Conservation (phyloP, 2,888 invertebrate species). For the Platynereis dumerilii region DNA sequence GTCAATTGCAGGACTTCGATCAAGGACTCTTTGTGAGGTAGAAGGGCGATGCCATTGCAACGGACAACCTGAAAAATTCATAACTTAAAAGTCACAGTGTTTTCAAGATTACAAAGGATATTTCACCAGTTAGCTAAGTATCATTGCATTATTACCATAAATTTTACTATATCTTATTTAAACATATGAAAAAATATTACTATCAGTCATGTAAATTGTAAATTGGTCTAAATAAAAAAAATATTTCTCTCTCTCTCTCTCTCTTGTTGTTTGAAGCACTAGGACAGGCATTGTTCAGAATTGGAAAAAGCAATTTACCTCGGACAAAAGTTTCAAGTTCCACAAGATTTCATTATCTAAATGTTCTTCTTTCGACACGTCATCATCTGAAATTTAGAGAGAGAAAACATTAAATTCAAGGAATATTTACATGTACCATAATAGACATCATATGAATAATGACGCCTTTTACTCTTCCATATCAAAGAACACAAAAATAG, state of each 20-base stretch:
- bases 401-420: background rate
- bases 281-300: constrained; percentile 22
- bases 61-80: constrained; percentile 69
- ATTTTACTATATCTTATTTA: no score
- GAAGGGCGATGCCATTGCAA: constrained; percentile 71
- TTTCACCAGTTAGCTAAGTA: no score
- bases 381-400: constrained; percentile 58
- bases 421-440: no score
- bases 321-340: constrained; percentile 76
- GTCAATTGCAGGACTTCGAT: constrained; percentile 74
- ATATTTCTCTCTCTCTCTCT: no score
- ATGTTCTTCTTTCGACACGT: constrained; percentile 76
- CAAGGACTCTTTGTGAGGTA: constrained; percentile 73
- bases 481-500: no score
- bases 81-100: constrained; percentile 77
- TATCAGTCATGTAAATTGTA: no score
- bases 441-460: no score
- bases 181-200: no score
- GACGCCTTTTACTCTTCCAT: no score
- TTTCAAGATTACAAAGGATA: constrained; percentile 79
- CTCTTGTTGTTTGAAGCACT: background rate
- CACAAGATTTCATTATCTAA: constrained; percentile 81
- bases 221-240: no score
- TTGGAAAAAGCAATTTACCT: no score
- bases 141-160: no score